Base-by-base conservation (phyloP, 2,888 invertebrate species). In the Dynastes tityus region DNA sequence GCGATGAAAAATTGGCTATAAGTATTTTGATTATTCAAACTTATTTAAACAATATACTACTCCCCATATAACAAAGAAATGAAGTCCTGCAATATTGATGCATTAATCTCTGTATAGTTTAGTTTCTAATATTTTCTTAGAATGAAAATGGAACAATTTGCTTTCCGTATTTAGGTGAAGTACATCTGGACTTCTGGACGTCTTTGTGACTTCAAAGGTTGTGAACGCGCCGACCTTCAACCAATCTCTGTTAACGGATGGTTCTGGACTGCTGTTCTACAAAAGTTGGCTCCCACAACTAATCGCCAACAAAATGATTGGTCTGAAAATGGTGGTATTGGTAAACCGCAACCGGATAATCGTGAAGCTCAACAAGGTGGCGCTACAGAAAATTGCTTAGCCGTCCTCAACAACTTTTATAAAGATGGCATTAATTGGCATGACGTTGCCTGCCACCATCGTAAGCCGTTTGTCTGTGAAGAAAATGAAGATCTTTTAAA, bases 181-280 rank as follows among this genome's bases (percentile, higher is more conserved):
- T 97, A 96, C 89, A 96, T 96, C 86, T 97, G 97, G 97, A 96
- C 97, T 32, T 95, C 95, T 74, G 97, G 97, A 78, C 94, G 97
- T 81, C 90, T 96, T 71, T 97, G 97, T 86, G 96, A 97, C 89
- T 97, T 97, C 91, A 95, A 95, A 88, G 96, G 96, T 80, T 97
- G 97, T 87, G 95, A 96, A 85, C 93, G 97, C 77, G 92, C 95
- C 45, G 97, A 97, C 87, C 90, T 97, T 83, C 94, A 95, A 83
- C 97, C 97, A 51, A 91, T 94, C 81, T 91, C 92, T 77, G 89
- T 96, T 81, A 96, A 96, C 86, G 97, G 97, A 55, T 97, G 97
- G 97, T 97, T 97, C 92, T 97, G 96, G 96, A 96, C 96, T 29
- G 96, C 95, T 53, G 95, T 94, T 84, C 92, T 95, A 76, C 95